phyloP scores from a whole-genome alignment of 35 echinoderm and acorn worm species.

The Chiridota heheva region DNA sequence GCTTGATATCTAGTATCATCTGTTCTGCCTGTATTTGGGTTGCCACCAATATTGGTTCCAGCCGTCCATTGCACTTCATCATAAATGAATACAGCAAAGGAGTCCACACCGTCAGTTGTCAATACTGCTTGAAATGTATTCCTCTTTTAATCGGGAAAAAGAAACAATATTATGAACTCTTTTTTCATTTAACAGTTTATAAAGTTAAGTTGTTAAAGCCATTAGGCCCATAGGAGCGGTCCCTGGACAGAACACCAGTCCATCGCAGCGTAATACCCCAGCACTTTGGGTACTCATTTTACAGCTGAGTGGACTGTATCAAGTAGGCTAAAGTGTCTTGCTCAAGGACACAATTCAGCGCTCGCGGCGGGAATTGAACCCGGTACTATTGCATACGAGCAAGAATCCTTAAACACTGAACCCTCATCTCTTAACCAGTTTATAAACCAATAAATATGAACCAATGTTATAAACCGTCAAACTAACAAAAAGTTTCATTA shows the following conservation, averaged over 20 bases:
- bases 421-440: too few relatives aligned
- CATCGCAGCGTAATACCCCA: background rate
- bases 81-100: conserved; percentile 34
- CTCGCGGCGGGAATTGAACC: too few relatives aligned
- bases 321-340: background rate
- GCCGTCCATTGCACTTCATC: conserved; percentile 38
- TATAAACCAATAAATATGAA: too few relatives aligned
- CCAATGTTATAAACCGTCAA: too few relatives aligned
- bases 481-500: too few relatives aligned
- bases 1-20: background rate
- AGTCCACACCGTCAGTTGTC: conserved; percentile 24
- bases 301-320: background rate
- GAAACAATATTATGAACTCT: background rate
- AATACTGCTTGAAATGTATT: conserved; percentile 52
- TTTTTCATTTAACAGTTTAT: background rate
- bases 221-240: background rate
- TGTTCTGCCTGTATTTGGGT: conserved; percentile 1
- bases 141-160: conserved; percentile 1
- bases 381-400: too few relatives aligned
- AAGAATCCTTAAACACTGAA: too few relatives aligned
- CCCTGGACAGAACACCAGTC: background rate
- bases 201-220: background rate
- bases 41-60: conserved; percentile 9
- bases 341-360: too few relatives aligned
- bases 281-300: background rate